A percentile compares a stretch with the other conserved stretches of the same genome.
phyloP scores from a whole-genome alignment of 2,888 invertebrate genomes.

The Coenonympha glycerion region DNA sequence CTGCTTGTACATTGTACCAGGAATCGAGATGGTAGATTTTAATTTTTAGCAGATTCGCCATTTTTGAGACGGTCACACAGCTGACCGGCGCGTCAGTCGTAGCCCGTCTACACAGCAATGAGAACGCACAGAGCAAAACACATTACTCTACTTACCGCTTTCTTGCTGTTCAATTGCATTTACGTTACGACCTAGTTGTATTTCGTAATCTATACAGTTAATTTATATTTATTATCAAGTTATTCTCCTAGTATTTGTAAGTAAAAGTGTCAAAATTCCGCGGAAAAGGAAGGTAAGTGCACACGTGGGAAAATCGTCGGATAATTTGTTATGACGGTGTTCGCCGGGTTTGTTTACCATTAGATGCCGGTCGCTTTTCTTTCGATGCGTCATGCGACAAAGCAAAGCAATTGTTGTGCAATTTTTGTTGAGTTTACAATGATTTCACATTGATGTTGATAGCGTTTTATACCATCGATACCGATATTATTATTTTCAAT shows the following conservation, averaged over 20 bases:
- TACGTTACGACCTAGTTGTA: constrained; percentile 52
- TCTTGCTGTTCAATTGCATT: constrained; percentile 54
- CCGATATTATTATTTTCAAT: no score
- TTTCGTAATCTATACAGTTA: constrained; percentile 20
- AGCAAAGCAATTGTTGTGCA: not conserved
- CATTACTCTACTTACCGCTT: constrained; percentile 39
- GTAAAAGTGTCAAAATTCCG: constrained; percentile 57
- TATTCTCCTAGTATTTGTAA: constrained; percentile 35
- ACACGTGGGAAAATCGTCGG: constrained; percentile 13
- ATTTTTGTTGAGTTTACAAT: not conserved
- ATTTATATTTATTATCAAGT: constrained; percentile 18
- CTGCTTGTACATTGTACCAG: no score
- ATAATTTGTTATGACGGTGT: not conserved
- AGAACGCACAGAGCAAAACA: constrained; percentile 48
- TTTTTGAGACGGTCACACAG: constrained; percentile 49
- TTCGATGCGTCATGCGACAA: not conserved
- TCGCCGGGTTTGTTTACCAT: constrained; percentile 3
- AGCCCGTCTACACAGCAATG: constrained; percentile 57
- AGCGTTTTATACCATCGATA: no score
- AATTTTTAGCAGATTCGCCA: no score
- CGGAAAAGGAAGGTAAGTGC: constrained; percentile 71
- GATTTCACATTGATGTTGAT: no score
- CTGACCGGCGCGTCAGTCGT: constrained; percentile 45
- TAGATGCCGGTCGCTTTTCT: constrained; percentile 19
- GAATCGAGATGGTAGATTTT: no score